phyloP scores from a whole-genome alignment of 1,140 invertebrate genomes.

The Pomacea maculata region DNA sequence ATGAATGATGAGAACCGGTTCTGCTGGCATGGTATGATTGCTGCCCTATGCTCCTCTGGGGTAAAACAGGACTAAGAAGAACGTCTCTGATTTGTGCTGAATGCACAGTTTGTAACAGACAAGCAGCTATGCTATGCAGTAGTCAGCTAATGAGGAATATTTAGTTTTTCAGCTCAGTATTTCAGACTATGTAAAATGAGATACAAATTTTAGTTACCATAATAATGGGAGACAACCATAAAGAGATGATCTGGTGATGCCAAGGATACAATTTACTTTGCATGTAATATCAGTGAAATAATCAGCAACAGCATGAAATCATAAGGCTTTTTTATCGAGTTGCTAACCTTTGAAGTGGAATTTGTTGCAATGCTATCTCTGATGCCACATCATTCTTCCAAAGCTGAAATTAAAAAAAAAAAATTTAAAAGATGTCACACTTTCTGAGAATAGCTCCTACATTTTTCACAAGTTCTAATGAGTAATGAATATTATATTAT shows the following conservation, averaged over 20 bases:
- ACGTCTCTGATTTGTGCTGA: too few species aligned
- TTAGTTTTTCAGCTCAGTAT: too few species aligned
- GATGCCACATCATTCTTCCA: slow-evolving; percentile 29
- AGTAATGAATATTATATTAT: neutral
- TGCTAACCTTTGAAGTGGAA: slow-evolving; percentile 41
- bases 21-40: too few species aligned
- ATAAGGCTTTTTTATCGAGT: neutral
- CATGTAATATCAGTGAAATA: neutral
- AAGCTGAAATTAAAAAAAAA: slow-evolving; percentile 26
- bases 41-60: too few species aligned
- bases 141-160: too few species aligned
- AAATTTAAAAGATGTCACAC: neutral
- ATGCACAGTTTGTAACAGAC: too few species aligned
- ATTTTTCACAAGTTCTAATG: neutral
- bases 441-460: neutral
- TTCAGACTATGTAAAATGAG: too few species aligned
- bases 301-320: neutral
- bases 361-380: slow-evolving; percentile 7
- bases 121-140: too few species aligned
- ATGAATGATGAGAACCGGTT: too few species aligned
- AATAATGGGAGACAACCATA: neutral
- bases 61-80: too few species aligned
- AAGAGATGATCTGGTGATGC: neutral
- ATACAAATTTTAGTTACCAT: neutral
- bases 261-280: neutral